A percentile compares a stretch with the other conserved stretches of the same genome.
Evolutionary conservation across 2,113 vertebrate species (phyloP).

Genomic region (Salvelinus namaycush): DNA sequence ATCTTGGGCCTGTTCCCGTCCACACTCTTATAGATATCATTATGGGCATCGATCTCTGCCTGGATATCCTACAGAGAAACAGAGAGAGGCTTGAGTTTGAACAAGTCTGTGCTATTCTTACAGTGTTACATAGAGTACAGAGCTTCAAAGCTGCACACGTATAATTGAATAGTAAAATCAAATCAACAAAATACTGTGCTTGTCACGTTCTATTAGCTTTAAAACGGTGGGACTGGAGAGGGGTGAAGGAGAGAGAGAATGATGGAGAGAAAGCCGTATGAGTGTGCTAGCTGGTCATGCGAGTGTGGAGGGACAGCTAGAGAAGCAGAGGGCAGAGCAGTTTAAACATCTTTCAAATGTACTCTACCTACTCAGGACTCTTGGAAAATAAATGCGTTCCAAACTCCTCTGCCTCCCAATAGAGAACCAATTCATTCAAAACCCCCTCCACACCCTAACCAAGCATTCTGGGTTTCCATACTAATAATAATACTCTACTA

Average conservation of each 20-base stretch:
- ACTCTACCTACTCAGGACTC: conserved; percentile 28
- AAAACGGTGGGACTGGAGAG: conserved; percentile 2
- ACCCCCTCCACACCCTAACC: conserved; percentile 2
- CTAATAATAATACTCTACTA: conserved; percentile 5
- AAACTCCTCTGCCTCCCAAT: background rate
- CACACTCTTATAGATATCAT: conserved; percentile 97
- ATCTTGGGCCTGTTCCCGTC: conserved; percentile 94
- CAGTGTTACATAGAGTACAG: background rate
- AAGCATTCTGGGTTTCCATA: conserved; percentile 17
- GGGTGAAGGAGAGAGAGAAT: conserved; percentile 8
- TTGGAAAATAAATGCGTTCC: background rate
- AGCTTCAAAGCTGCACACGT: background rate
- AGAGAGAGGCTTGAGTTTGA: background rate
- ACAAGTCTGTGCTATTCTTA: background rate
- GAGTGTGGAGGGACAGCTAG: background rate
- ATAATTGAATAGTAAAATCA: background rate
- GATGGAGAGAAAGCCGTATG: conserved; percentile 11
- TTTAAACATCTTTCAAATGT: conserved; percentile 21
- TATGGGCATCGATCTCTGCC: conserved; percentile 98
- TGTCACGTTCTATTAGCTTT: too few species aligned
- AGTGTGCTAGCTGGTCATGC: too few species aligned
- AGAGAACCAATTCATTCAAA: background rate
- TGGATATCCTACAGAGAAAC: conserved; percentile 88
- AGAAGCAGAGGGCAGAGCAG: conserved; percentile 24
- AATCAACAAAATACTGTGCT: background rate